Evolutionary conservation across 2,113 vertebrate species (phyloP).

Genomic region (Phyllopteryx taeniolatus): DNA sequence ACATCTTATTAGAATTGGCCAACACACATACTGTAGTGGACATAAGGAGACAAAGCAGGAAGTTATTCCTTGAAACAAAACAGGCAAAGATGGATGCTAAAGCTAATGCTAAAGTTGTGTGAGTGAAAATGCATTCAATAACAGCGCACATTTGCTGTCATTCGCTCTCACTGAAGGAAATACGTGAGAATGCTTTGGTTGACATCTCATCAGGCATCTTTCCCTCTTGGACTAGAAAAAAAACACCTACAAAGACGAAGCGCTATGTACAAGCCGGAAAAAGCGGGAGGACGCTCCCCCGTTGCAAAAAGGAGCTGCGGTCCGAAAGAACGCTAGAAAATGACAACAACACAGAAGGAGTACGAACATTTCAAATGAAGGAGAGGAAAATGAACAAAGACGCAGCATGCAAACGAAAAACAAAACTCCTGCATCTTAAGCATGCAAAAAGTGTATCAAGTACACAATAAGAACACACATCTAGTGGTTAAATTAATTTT

Average conservation of each 20-base stretch:
- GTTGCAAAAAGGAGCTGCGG: neutral
- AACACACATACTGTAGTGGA: neutral
- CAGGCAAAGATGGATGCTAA: neutral
- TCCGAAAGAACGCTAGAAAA: neutral
- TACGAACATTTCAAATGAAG: neutral
- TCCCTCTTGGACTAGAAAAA: slow-evolving; percentile 49
- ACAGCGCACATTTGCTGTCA: neutral
- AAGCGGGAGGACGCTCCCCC: neutral
- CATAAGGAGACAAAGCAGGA: neutral
- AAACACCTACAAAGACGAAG: slow-evolving; percentile 7
- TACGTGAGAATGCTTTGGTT: slow-evolving; percentile 63
- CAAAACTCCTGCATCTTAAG: slow-evolving; percentile 61
- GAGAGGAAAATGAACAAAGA: slow-evolving; percentile 1
- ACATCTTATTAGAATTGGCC: neutral
- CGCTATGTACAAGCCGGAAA: slow-evolving; percentile 1
- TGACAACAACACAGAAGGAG: neutral
- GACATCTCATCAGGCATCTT: slow-evolving; percentile 50
- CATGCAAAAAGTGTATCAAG: slow-evolving; percentile 77
- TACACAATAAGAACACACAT: slow-evolving; percentile 73
- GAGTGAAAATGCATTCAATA: neutral
- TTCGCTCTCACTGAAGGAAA: slow-evolving; percentile 11
- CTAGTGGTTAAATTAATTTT: slow-evolving; percentile 52
- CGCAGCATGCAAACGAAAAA: slow-evolving; percentile 26
- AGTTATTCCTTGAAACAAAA: neutral
- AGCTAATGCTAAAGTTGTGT: neutral